Base-by-base conservation (phyloP, 2,797 vertebrate genomes). In the Diplodus puntazzo region DNA sequence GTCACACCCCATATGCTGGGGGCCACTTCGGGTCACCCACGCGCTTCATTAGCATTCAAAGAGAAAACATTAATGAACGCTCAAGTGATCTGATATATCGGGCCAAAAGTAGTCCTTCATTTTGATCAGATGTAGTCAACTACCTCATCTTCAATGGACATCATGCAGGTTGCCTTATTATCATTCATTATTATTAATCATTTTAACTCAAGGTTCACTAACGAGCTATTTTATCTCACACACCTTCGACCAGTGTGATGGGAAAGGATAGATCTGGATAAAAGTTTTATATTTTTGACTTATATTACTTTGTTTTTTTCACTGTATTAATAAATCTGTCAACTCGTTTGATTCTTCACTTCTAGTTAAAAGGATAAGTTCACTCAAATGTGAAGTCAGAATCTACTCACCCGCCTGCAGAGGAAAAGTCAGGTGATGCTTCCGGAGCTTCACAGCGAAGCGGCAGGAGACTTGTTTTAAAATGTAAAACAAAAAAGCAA, bases 1-100 rank as follows among this genome's bases (percentile, higher is more conserved):
- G 86, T 84, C 90, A 81, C 23, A 9, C 34, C 57, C 63, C 75
- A 68, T 87, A 86, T 85, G 88, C 79, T 72, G 76, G 66, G 79
- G 76, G 83, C 70, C 86, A 81, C 43, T 72, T 58, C 42, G 48
- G 70, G 58, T 60, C 87, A 49, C 83, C 61, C 79, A 73, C 85
- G 45, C 52, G 69, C 71, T 61, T 71, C 73, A 80, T 87, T 87
- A 82, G 69, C 65, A 83, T 73, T 81, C 73, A 69, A 18, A 81
- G 60, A 50, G 34, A 72, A 30, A 52, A 48, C 72, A 69, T 16
- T 16, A 23, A 34, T 48, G 43, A 74, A 50, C 18, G 21, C 65
- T 78, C 12, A 46, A 30, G 34, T 18, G 25, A 70, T 73, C 34
- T 2, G 21, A 69, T 63, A 11, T 18, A 20, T 68, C 12, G 14